phyloP scores from a whole-genome alignment of 2,797 vertebrate genomes.

The Bufotes viridis region DNA sequence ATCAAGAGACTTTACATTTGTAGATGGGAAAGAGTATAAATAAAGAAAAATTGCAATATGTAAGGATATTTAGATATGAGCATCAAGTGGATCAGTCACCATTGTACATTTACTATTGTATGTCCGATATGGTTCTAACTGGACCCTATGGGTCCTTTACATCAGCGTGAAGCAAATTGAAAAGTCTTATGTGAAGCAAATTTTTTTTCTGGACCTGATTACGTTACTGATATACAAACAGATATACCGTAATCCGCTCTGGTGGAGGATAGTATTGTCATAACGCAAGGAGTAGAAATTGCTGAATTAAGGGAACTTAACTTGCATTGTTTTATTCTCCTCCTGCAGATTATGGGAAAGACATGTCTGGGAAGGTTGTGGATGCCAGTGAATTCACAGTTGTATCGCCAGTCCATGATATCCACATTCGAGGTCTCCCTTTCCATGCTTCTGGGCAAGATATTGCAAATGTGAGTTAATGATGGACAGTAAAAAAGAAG shows the following conservation, averaged over 20 bases:
- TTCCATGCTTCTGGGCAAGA: conserved; percentile 80
- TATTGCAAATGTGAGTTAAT: conserved; percentile 80
- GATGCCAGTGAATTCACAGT: conserved; percentile 60
- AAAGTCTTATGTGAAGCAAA: too few relatives aligned
- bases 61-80: too few relatives aligned
- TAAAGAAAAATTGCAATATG: too few relatives aligned
- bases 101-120: too few relatives aligned
- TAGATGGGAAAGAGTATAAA: too few relatives aligned
- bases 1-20: too few relatives aligned
- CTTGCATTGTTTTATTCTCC: background rate
- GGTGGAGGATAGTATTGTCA: background rate
- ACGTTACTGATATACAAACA: too few relatives aligned
- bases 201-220: too few relatives aligned
- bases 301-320: background rate
- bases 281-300: background rate
- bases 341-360: conserved; percentile 66
- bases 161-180: too few relatives aligned
- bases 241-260: background rate
- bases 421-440: conserved; percentile 89
- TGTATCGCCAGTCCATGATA: conserved; percentile 64
- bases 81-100: too few relatives aligned
- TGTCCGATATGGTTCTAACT: too few relatives aligned
- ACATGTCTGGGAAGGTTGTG: conserved; percentile 65
- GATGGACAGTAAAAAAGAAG: background rate
- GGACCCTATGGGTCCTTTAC: too few relatives aligned